Base-by-base conservation (phyloP, 2,888 invertebrate genomes). In the Litoditis marina region DNA sequence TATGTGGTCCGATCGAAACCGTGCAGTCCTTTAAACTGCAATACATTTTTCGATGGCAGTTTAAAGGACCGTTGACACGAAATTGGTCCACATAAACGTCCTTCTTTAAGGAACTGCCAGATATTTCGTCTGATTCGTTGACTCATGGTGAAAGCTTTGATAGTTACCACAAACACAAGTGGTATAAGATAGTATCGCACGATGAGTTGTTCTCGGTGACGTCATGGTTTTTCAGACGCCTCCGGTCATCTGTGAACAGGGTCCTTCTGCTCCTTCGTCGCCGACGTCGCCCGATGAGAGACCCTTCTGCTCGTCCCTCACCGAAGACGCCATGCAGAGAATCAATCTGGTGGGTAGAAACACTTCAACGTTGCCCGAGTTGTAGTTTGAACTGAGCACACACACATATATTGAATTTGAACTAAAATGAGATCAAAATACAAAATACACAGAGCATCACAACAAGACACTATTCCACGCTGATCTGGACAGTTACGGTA, bases 181-280 rank as follows among this genome's bases (percentile, higher is more conserved):
- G 13, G 25, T n/a, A 19, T 34, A 27, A 16, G 25, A 19, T 2
- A 25, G 25, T 36, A 19, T 30, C n/a, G 16, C 16, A 16, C 7
- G 19, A 19, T 54, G 32, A 11, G 34, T 54, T 13, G 19, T 44
- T 11, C 32, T 19, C 27, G 5, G 19, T 25, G 8, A 22, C 25
- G 5, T 3, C 19, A 5, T n/a, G n/a, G 25, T 32, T 30, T 57
- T 80, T 54, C 71, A 81, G 81, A 68, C 74, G 25, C 79, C 81
- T 19, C 71, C 79, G 42, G 30, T 78, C 60, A 82, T 81, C 60
- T 77, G 77, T 57, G 81, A 81, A 63, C 80, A 82, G 58, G 80
- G 79, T 22, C 81, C 81, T 13, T 76, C 76, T 16, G 76, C 77
- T 2, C 82, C 82, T 8, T 71, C 77, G 7, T 78, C 78, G 22